Percentiles rank a stretch among this genome's conserved stretches.
Evolutionary conservation across 2,113 vertebrate genomes (phyloP).

Genomic region (Corythornis cristatus): DNA sequence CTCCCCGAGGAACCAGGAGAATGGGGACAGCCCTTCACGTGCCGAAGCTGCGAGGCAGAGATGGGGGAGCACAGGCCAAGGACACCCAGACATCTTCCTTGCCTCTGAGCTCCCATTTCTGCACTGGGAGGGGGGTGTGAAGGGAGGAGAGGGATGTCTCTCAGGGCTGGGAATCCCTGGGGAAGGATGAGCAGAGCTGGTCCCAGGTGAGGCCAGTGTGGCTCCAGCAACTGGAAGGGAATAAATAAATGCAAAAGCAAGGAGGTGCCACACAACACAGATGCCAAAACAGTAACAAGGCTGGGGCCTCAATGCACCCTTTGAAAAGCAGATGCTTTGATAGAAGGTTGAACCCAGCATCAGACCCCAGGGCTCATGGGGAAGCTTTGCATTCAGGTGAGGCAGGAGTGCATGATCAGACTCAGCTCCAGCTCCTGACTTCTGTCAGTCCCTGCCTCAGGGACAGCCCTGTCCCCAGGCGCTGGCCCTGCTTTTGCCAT

Average conservation of each 20-base stretch:
- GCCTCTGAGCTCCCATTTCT: not conserved
- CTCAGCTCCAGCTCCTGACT: not conserved
- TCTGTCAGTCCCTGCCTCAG: not conserved
- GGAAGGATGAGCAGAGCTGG: not conserved
- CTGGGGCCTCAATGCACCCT: not conserved
- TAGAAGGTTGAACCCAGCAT: not conserved
- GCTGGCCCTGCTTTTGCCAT: not conserved
- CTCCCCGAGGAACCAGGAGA: not conserved
- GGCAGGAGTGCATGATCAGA: not conserved
- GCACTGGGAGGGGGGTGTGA: not conserved
- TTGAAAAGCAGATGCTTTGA: not conserved
- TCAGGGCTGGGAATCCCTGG: not conserved
- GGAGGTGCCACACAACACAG: not conserved
- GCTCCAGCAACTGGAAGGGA: not conserved
- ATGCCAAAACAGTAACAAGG: not conserved
- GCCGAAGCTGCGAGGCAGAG: fast-evolving
- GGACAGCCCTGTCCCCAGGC: fast-evolving
- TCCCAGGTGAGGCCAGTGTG: not conserved
- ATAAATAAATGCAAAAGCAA: not conserved
- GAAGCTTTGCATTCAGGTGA: fast-evolving
- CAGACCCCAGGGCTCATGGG: not conserved
- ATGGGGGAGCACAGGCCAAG: not conserved
- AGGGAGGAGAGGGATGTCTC: not conserved
- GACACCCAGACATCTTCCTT: not conserved
- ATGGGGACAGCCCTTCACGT: fast-evolving